Conservation (phyloP, 2,113 vertebrate species). For the Anoura caudifer region DNA sequence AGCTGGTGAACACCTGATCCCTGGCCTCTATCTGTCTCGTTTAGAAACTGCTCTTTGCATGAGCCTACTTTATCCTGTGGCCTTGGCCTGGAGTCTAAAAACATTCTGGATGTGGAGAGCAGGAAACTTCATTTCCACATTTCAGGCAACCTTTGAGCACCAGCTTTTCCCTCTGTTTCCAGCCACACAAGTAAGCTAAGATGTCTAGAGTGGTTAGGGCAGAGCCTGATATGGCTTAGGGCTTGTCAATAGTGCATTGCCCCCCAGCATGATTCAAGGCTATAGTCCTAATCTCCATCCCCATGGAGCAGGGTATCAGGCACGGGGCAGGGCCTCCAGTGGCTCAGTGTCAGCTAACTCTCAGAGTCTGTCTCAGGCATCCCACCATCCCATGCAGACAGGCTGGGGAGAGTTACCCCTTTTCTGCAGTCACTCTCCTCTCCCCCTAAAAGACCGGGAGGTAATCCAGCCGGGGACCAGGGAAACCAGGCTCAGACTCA, state of each 20-base stretch:
- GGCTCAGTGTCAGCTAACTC: neutral
- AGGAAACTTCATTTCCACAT: neutral
- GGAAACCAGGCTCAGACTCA: neutral
- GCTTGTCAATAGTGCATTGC: neutral
- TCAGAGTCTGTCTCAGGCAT: neutral
- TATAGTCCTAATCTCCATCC: too few species aligned
- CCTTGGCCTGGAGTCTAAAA: neutral
- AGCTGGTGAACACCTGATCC: too few species aligned
- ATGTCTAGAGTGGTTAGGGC: neutral
- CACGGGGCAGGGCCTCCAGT: neutral
- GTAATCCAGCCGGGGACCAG: neutral
- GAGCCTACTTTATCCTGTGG: neutral
- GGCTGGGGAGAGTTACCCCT: neutral
- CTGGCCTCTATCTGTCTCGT: neutral
- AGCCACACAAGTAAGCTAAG: neutral
- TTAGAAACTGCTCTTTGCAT: neutral
- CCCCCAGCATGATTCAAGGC: neutral
- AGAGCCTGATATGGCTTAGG: neutral
- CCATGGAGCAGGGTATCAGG: too few species aligned
- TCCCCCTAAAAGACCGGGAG: neutral
- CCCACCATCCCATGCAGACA: neutral
- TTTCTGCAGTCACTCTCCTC: neutral
- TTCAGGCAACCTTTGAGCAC: neutral
- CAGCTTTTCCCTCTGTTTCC: neutral
- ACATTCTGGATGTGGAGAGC: neutral